Evolutionary conservation across 1,140 invertebrate species (phyloP), one percentile per base, ranked within the genome.

Genomic region (Epicauta chinensis): DNA sequence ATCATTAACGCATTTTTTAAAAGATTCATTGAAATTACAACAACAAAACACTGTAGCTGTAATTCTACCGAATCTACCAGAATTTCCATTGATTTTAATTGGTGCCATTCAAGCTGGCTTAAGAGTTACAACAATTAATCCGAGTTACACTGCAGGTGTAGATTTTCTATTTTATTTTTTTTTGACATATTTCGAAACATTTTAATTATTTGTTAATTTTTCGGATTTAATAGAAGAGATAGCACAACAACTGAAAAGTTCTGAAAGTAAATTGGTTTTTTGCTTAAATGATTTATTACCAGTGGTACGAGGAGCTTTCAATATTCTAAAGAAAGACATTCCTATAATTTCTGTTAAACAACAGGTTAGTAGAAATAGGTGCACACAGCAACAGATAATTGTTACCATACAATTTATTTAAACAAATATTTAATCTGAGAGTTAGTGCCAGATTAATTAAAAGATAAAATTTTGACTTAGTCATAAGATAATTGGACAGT

Each of bases 71-170:
- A 93, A 93, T 70, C 65, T 79, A 7, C 87, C 87, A 0, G 88
- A 92, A 66, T 86, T 77, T 65, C 69, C 80, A 0, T 76, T 87
- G 5, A 74, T 79, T 2, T 64, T 81, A 6, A 62, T 88, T 16
- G 89, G 86, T 1, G 75, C 77, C 29, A 62, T 84, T 2, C 77
- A 82, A 55, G 81, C 83, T 14, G 89, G 88, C 0, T 74, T 84
- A 0, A 62, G 80, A 9, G 76, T 86, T 11, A 88, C 87, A 9
- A 82, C 87, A 0, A 73, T 88, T 1, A 93, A 93, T 74, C 87
- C 88, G 1, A 65, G 81, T 31, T 93, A 91, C 61, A 92, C 85
- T 5, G 54, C 80, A 62, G 81, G 89, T 92, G 70, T 34, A 16
- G n/a, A n/a, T n/a, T n/a, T n/a, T n/a, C 30, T 15, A 23, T 15